Conservation (phyloP, 2,113 vertebrate species). For the Pygoscelis antarcticus region DNA sequence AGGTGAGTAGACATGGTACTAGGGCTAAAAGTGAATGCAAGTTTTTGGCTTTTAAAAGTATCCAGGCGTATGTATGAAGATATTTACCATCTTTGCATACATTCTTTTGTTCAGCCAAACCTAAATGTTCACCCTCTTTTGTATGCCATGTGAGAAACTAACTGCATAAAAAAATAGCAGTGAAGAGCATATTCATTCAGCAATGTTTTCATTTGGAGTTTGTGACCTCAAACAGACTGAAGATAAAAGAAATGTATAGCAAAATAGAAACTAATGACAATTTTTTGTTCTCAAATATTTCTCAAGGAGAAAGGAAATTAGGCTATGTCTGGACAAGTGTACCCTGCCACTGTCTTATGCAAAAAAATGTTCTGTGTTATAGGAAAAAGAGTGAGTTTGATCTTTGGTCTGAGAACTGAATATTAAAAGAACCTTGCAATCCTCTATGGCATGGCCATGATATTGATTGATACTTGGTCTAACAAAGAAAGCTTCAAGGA, state of each 20-base stretch:
- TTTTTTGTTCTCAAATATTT: background rate
- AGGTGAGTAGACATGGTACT: background rate
- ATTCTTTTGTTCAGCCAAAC: background rate
- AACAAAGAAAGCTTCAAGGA: background rate
- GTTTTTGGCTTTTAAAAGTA: background rate
- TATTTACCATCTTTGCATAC: background rate
- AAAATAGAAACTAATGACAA: background rate
- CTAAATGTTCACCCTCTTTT: background rate
- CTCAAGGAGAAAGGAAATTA: background rate
- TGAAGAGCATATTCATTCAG: background rate
- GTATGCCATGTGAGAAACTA: background rate
- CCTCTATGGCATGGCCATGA: background rate
- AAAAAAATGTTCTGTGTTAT: background rate
- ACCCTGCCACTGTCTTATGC: background rate
- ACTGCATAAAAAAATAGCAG: background rate
- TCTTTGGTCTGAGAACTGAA: background rate
- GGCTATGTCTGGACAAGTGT: background rate
- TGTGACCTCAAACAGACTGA: background rate
- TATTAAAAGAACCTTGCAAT: background rate
- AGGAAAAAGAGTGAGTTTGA: background rate
- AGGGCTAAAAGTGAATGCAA: background rate
- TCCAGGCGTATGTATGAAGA: background rate
- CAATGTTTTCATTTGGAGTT: background rate
- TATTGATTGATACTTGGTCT: conserved; percentile 21
- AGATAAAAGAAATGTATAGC: background rate